phyloP scores from a whole-genome alignment of 2,888 invertebrate genomes.

The Anoplius nigerrimus region DNA sequence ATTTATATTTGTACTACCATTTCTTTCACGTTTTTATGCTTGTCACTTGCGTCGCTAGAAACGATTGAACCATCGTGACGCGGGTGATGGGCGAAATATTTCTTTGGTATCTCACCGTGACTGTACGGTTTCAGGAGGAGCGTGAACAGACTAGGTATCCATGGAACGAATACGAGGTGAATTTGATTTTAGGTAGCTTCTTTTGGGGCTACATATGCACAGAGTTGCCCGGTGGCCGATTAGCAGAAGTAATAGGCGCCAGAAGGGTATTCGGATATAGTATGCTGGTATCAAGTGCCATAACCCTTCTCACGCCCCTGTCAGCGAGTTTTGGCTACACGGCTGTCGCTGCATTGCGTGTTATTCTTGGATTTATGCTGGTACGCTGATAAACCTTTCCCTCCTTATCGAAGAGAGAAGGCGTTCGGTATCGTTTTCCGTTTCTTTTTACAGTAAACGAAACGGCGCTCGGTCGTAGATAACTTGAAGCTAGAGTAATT shows the following conservation, averaged over 20 bases:
- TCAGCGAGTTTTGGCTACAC: constrained; percentile 84
- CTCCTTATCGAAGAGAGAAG: too few relatives aligned
- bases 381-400: constrained; percentile 63
- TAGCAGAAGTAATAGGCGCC: constrained; percentile 90
- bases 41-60: neutral
- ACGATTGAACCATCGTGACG: too few relatives aligned
- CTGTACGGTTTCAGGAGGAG: constrained; percentile 38
- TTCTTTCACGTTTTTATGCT: neutral
- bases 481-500: too few relatives aligned
- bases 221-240: constrained; percentile 90
- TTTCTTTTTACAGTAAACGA: neutral
- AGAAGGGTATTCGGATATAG: constrained; percentile 91
- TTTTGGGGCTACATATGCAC: constrained; percentile 95
- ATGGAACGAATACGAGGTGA: constrained; percentile 88
- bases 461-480: neutral
- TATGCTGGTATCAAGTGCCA: constrained; percentile 86
- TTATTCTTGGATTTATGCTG: constrained; percentile 86
- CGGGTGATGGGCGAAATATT: too few relatives aligned
- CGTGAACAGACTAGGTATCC: constrained; percentile 77
- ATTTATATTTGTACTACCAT: neutral
- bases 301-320: constrained; percentile 88
- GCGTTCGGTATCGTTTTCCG: too few relatives aligned
- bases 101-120: too few relatives aligned
- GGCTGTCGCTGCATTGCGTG: constrained; percentile 83
- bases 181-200: constrained; percentile 89